Percentiles rank a stretch among this genome's conserved stretches.
phyloP scores from a whole-genome alignment of 2,888 invertebrate genomes.

The Apotomis capreana region DNA sequence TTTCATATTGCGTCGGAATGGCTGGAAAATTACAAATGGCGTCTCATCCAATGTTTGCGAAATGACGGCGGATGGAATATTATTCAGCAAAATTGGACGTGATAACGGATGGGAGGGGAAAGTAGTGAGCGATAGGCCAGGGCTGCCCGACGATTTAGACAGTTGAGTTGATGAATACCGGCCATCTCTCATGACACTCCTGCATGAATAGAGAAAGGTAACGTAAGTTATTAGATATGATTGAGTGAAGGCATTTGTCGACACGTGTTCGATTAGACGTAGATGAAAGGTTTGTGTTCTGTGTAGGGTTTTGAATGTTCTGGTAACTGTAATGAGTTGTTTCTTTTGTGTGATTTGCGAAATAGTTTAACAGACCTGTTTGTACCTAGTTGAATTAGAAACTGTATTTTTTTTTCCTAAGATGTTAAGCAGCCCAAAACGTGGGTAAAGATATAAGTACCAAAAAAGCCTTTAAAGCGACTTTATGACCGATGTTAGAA shows the following conservation, averaged over 20 bases:
- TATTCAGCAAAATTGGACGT: slow-evolving; percentile 35
- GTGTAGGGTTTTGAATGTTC: background rate
- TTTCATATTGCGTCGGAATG: slow-evolving; percentile 5
- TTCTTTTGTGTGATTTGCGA: background rate
- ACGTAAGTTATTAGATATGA: slow-evolving; percentile 23
- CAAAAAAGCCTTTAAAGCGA: background rate
- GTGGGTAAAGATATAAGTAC: too few species aligned
- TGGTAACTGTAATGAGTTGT: background rate
- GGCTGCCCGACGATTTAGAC: slow-evolving; percentile 22
- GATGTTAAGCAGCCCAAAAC: too few species aligned
- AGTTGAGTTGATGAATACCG: slow-evolving; percentile 12
- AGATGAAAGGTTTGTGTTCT: slow-evolving; percentile 4
- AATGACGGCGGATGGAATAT: slow-evolving; percentile 34
- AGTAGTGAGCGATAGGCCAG: slow-evolving; percentile 31
- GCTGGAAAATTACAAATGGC: slow-evolving; percentile 41
- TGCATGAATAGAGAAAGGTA: slow-evolving; percentile 19
- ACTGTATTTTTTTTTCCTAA: background rate
- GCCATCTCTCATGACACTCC: slow-evolving; percentile 14
- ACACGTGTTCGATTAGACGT: slow-evolving; percentile 2
- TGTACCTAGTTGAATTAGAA: background rate
- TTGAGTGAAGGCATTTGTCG: slow-evolving; percentile 10
- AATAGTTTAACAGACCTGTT: background rate
- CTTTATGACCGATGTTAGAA: background rate
- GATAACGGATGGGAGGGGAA: slow-evolving; percentile 34
- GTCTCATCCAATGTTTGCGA: slow-evolving; percentile 39